These are phyloP conservation scores for Phylloscopus trochiloides DNA, from an alignment of 2,113 vertebrate species.

Conservation along the genomic window DNA sequence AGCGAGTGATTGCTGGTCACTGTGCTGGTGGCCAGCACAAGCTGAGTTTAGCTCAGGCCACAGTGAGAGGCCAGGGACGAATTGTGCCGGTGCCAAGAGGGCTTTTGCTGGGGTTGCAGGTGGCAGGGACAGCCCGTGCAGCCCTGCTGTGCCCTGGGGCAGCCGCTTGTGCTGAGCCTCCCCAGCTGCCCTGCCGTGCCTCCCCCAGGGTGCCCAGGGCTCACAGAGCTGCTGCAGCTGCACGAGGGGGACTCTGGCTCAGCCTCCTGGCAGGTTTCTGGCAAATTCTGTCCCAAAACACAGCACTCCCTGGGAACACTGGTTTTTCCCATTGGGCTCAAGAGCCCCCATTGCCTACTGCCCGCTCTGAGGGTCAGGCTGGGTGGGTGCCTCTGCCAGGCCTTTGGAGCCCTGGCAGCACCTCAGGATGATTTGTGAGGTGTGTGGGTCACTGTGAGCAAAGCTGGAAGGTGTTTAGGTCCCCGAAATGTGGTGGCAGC, in stretches of 20 bases:
- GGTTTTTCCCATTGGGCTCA: not conserved
- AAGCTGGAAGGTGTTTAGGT: not conserved
- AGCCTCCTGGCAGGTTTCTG: not conserved
- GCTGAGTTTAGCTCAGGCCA: not conserved
- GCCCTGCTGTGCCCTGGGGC: not conserved
- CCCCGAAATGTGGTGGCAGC: rapidly evolving
- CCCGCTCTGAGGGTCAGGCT: rapidly evolving
- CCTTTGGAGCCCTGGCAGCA: not conserved
- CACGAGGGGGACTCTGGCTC: not conserved
- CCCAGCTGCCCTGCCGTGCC: not conserved
- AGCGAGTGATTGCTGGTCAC: not conserved
- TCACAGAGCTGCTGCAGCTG: not conserved
- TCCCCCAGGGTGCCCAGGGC: rapidly evolving
- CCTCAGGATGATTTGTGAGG: rapidly evolving
- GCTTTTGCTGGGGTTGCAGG: not conserved
- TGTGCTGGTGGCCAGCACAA: not conserved
- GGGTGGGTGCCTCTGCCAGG: not conserved
- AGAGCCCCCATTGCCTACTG: not conserved
- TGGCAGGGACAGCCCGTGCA: not conserved
- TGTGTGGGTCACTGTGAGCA: not conserved
- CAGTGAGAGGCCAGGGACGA: not conserved
- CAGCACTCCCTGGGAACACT: rapidly evolving
- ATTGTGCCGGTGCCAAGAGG: not conserved
- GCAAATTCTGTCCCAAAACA: not conserved
- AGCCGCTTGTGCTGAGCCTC: rapidly evolving